These are phyloP conservation scores for Macroramphosus scolopax DNA, from an alignment of 2,797 vertebrate genomes.

Conservation along the genomic window DNA sequence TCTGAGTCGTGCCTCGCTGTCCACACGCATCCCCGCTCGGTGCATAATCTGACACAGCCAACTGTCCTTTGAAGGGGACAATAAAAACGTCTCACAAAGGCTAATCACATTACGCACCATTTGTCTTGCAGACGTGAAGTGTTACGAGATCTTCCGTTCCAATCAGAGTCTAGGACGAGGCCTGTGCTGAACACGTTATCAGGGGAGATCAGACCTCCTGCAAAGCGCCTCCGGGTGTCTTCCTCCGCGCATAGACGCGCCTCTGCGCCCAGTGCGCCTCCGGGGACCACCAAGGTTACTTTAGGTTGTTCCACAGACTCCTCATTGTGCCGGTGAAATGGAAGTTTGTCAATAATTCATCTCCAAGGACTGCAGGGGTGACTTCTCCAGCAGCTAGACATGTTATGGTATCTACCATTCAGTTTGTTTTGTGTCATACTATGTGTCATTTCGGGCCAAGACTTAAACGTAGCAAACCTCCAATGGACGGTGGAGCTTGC, in stretches of 20 bases:
- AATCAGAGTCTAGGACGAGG: conserved; percentile 15
- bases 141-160: conserved; percentile 67
- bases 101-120: conserved; percentile 72
- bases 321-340: neutral
- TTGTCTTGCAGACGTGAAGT: conserved; percentile 73
- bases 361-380: too few relatives aligned
- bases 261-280: conserved; percentile 25
- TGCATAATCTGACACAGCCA: conserved; percentile 55
- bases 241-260: conserved; percentile 32
- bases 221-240: conserved; percentile 29
- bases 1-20: too few relatives aligned
- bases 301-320: neutral
- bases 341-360: too few relatives aligned
- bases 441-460: too few relatives aligned
- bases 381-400: too few relatives aligned
- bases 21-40: conserved; percentile 32
- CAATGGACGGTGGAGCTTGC: too few relatives aligned
- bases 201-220: conserved; percentile 52
- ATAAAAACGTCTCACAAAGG: conserved; percentile 54
- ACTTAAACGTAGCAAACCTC: too few relatives aligned
- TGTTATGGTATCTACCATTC: too few relatives aligned
- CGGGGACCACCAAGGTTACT: conserved; percentile 34
- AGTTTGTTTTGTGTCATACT: too few relatives aligned
- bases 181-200: too few relatives aligned
- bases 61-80: conserved; percentile 68